Evolutionary conservation across 2,113 vertebrate species (phyloP), one percentile per base, ranked within the genome.

Genomic region (Eulemur macaco): DNA sequence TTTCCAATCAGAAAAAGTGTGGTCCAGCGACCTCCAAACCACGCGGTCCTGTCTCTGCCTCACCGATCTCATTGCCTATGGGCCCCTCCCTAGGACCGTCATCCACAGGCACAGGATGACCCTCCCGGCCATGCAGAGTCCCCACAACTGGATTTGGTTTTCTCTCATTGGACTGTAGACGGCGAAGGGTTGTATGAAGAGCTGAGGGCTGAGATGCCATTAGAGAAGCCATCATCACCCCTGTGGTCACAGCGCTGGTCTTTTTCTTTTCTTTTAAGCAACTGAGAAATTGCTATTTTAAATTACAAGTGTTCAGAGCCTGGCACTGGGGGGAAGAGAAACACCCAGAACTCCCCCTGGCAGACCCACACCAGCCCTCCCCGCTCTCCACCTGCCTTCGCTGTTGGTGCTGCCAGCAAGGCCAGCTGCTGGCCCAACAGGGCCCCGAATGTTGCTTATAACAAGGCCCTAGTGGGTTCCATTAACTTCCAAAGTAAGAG

Each of bases 31-130:
- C 45, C 45, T 20, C 29, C n/a, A 37, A 52, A 42, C 37, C 17
- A 31, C 0, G 5, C 0, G 0, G 6, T 64, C 45, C 37, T 31
- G 0, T 42, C 15, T 47, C 23, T 1, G 3, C 45, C 56, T 37
- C 37, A 10, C 18, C 6, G 25, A 37, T 69, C 17, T 34, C 13
- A 31, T 9, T 20, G 17, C 29, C 17, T 18, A 0, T 4, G 3
- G 21, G 14, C 25, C 21, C n/a, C 47, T 81, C 91, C 25, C 21
- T 29, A 58, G 0, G 27, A 60, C 14, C 20, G 6, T 39, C 13
- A 52, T 25, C 31, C 25, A 52, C 5, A 31, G 29, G 29, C 31
- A 63, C 6, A 29, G 50, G 7, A 25, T 9, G 37, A 31, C 74
- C 54, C 6, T 66, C 15, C 58, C 1, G 7, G 78, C 15, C 29